A percentile compares a stretch with the other conserved stretches of the same genome.
Conservation (phyloP, 2,113 vertebrate genomes). For the Oryzias woworae region DNA sequence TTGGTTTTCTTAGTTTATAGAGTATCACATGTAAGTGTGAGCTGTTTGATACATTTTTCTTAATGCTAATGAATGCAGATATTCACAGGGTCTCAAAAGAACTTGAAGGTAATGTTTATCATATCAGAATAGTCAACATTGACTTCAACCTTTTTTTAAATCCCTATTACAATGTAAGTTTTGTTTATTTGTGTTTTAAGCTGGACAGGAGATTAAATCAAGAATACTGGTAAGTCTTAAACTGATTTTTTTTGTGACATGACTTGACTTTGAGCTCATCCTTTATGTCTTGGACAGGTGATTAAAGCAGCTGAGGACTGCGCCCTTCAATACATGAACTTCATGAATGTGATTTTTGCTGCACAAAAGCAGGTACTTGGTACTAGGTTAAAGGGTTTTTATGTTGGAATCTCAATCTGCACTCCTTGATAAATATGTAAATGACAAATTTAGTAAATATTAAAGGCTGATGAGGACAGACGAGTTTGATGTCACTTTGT, state of each 20-base stretch:
- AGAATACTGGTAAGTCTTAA: slow-evolving; percentile 88
- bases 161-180: not conserved
- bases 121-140: not conserved
- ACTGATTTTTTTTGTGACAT: not conserved
- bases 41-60: slow-evolving; percentile 8
- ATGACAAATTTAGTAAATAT: too few relatives aligned
- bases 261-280: not conserved
- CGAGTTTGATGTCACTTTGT: too few relatives aligned
- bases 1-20: not conserved
- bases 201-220: slow-evolving; percentile 90
- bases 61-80: slow-evolving; percentile 77
- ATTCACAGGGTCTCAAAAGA: slow-evolving; percentile 90
- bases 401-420: not conserved
- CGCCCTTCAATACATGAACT: slow-evolving; percentile 95
- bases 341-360: slow-evolving; percentile 98
- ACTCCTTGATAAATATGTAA: not conserved
- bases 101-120: slow-evolving; percentile 81
- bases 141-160: not conserved
- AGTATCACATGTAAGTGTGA: not conserved
- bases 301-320: slow-evolving; percentile 96
- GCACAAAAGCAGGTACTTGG: slow-evolving; percentile 91
- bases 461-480: too few relatives aligned
- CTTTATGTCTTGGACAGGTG: slow-evolving; percentile 76
- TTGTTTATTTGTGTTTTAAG: slow-evolving; percentile 62
- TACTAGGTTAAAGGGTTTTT: not conserved